phyloP scores from a whole-genome alignment of 2,113 vertebrate species.

The Festucalex cinctus region DNA sequence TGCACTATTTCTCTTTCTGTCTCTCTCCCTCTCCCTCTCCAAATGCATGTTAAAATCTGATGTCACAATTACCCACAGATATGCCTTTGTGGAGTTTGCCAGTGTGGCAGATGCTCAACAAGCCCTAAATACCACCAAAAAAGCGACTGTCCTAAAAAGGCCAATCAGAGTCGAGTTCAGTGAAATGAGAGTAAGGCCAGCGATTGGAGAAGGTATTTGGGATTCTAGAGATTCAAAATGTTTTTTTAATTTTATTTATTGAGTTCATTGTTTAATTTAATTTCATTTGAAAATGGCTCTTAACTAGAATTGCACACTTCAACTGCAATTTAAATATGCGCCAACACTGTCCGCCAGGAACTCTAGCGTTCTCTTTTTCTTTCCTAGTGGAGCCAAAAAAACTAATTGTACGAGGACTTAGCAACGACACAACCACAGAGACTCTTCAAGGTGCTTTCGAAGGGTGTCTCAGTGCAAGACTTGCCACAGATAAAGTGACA shows the following conservation, averaged over 20 bases:
- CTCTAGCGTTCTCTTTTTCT: not conserved
- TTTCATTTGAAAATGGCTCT: too few species aligned
- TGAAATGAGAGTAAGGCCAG: slow-evolving; percentile 26
- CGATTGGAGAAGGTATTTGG: slow-evolving; percentile 13
- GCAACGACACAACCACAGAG: slow-evolving; percentile 85
- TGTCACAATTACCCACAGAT: slow-evolving; percentile 61
- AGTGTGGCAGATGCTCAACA: slow-evolving; percentile 79
- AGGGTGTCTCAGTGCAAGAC: slow-evolving; percentile 79
- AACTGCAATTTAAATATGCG: too few species aligned
- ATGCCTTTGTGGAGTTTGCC: slow-evolving; percentile 82
- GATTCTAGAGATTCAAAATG: not conserved
- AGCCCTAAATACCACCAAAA: slow-evolving; percentile 76
- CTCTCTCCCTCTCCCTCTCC: too few species aligned
- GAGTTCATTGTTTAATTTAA: too few species aligned
- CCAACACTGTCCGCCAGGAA: too few species aligned
- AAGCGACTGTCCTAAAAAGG: slow-evolving; percentile 77
- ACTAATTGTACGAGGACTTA: slow-evolving; percentile 82
- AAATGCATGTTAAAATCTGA: not conserved
- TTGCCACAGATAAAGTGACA: slow-evolving; percentile 79
- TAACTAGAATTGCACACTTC: not conserved
- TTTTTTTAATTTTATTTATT: too few species aligned
- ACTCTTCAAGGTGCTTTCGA: slow-evolving; percentile 84
- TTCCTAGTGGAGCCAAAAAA: slow-evolving; percentile 79
- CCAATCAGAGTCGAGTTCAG: slow-evolving; percentile 75
- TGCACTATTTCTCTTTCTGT: not conserved